phyloP scores from a whole-genome alignment of 2,888 invertebrate species.

The Octodonta nipae region DNA sequence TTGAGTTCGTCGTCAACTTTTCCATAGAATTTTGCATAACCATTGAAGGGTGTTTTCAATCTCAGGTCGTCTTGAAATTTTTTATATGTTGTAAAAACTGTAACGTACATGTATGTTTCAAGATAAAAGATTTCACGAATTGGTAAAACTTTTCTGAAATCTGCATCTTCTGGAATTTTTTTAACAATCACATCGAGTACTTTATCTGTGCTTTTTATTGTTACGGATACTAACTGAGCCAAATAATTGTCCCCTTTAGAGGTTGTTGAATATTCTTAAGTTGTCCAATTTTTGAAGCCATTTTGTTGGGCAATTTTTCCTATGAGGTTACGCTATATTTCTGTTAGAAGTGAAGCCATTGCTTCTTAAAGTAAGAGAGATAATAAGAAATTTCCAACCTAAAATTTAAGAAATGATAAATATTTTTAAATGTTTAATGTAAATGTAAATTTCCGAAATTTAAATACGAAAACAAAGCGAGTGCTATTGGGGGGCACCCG shows the following conservation, averaged over 20 bases:
- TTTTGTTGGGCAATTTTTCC: not conserved
- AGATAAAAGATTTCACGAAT: conserved; percentile 17
- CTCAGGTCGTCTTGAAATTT: conserved; percentile 1
- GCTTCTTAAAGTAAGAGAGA: no score
- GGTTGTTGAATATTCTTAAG: not conserved
- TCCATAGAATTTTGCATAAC: conserved; percentile 5
- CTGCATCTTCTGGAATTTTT: conserved; percentile 17
- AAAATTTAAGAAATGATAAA: no score
- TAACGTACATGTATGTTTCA: conserved; percentile 23
- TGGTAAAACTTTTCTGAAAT: conserved; percentile 15
- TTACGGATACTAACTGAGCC: conserved; percentile 1
- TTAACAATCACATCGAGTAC: conserved; percentile 21
- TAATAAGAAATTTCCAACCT: no score
- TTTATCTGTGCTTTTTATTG: conserved; percentile 5
- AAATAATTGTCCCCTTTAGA: conserved; percentile 1
- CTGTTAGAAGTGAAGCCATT: no score
- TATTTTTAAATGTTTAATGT: no score
- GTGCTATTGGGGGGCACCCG: no score
- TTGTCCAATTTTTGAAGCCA: conserved; percentile 3
- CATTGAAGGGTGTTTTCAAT: not conserved
- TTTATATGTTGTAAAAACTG: conserved; percentile 18
- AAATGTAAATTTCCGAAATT: no score
- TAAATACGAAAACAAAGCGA: no score
- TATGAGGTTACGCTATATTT: not conserved
- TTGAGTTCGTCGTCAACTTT: conserved; percentile 6